These are phyloP conservation scores for Glyphotaelius pellucidus DNA, from an alignment of 2,888 invertebrate species.

Conservation along the genomic window DNA sequence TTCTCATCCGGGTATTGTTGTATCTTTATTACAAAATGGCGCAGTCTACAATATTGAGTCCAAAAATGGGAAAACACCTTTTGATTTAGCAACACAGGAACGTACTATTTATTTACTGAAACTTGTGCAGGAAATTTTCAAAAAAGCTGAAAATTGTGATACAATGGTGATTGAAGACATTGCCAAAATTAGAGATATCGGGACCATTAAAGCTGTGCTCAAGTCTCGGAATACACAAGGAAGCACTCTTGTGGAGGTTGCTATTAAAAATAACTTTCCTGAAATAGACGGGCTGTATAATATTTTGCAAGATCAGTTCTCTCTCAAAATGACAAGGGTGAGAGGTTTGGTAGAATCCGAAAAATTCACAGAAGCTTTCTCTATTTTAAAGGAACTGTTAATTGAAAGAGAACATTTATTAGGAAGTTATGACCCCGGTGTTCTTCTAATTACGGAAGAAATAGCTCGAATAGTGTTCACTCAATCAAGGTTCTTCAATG, in stretches of 20 bases:
- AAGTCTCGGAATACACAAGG: not conserved
- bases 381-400: not conserved
- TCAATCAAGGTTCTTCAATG: not conserved
- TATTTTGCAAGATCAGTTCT: constrained; percentile 3
- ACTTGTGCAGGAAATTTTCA: not conserved
- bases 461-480: not conserved
- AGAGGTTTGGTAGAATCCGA: not conserved
- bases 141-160: not conserved
- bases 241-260: not conserved
- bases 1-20: not conserved
- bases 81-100: constrained; percentile 2
- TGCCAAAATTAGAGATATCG: not conserved
- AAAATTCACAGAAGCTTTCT: constrained; percentile 9
- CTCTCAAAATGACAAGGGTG: not conserved
- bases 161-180: not conserved
- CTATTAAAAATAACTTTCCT: constrained; percentile 26
- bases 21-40: constrained; percentile 3
- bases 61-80: not conserved
- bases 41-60: constrained; percentile 9
- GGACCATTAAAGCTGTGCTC: not conserved
- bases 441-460: not conserved
- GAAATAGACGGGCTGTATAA: not conserved
- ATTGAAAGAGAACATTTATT: not conserved
- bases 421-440: not conserved
- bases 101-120: not conserved